Evolutionary conservation across 2,113 vertebrate genomes (phyloP), one percentile per base, ranked within the genome.

Genomic region (Brachyhypopomus gauderio): DNA sequence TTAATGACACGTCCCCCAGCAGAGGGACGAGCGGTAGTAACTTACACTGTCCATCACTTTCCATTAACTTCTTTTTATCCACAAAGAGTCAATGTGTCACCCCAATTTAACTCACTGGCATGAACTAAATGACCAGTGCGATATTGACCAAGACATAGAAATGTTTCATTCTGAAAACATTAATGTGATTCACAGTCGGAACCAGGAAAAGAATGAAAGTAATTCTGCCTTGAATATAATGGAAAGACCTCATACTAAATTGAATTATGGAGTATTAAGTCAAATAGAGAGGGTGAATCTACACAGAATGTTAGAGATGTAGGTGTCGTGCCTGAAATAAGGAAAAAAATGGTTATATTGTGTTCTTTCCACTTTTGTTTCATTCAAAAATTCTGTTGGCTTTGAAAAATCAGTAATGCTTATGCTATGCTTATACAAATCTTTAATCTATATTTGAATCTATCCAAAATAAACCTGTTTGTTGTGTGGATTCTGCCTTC

Each of bases 1-100:
- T 14, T 75, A 66, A 78, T 81, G 58, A 75, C 78, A 75, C 71
- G 8, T 72, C 16, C 20, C 17, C 23, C 34, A 38, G 4, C 9
- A 12, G n/a, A 20, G 30, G 25, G 30, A 55, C 55, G 14, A 81
- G 63, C 22, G 23, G 30, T 14, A 64, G 71, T 30, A 77, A 69
- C 78, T 30, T n/a, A 23, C 59, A 25, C 19, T 55, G 19, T 4
- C 23, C 34, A 75, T 78, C 78, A 20, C 71, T 63, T 78, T 62
- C 19, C n/a, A 86, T 84, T 81, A 81, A 78, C 75, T 75, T 81
- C 78, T 48, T 80, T 63, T 38, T 59, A 16, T 63, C 63, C 78
- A 78, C 64, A 67, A 17, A 62, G 38, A 69, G 30, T 81, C 73
- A 25, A 9, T 27, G 45, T 22, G 55, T 80, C 77, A 59, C 62